Conservation (phyloP, 2,113 vertebrate species). For the Calonectris borealis region DNA sequence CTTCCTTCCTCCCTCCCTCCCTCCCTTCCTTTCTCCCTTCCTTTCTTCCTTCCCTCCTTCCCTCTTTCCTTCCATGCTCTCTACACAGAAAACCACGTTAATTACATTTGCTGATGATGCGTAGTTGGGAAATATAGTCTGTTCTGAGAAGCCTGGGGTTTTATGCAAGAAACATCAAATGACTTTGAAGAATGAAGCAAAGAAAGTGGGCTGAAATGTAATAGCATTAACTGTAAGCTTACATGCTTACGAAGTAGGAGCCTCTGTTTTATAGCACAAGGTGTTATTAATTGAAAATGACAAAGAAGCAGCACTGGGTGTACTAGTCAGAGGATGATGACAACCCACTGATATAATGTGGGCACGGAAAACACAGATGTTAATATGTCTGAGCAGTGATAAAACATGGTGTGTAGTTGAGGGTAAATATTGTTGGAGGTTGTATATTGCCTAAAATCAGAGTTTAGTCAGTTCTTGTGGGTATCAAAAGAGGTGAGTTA, state of each 20-base stretch:
- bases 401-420: not conserved
- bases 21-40: too few species aligned
- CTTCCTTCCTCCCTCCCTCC: too few species aligned
- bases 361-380: not conserved
- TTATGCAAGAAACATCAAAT: not conserved
- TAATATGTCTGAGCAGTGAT: not conserved
- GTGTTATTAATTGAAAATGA: not conserved
- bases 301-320: not conserved
- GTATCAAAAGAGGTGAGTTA: not conserved
- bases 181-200: not conserved
- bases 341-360: not conserved
- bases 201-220: not conserved
- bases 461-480: not conserved
- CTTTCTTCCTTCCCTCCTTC: too few species aligned
- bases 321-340: not conserved
- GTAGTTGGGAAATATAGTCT: not conserved
- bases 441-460: not conserved
- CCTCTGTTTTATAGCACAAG: not conserved
- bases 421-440: not conserved
- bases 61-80: not conserved
- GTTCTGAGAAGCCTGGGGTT: not conserved
- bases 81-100: not conserved
- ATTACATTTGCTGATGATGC: not conserved
- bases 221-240: not conserved
- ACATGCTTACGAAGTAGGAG: not conserved